Evolutionary conservation across 2,888 invertebrate genomes (phyloP).

Genomic region (Cosmopolites sordidus): DNA sequence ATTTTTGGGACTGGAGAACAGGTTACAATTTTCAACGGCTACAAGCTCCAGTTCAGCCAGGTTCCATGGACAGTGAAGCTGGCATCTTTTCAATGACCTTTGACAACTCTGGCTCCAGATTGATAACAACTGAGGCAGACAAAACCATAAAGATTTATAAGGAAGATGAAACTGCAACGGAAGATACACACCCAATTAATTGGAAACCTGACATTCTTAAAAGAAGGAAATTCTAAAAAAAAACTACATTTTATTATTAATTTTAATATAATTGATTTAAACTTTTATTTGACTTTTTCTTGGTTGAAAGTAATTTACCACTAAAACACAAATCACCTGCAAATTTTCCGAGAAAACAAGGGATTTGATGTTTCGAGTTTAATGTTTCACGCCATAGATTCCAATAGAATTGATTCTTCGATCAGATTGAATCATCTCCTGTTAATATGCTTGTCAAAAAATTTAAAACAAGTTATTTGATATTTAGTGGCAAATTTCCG

Average conservation of each 20-base stretch:
- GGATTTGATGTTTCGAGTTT: too few species aligned
- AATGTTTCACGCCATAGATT: too few species aligned
- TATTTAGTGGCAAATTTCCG: too few species aligned
- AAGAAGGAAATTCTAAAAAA: conserved; percentile 75
- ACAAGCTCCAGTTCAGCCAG: conserved; percentile 92
- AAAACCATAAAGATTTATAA: conserved; percentile 99
- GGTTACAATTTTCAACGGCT: conserved; percentile 92
- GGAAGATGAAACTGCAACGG: conserved; percentile 93
- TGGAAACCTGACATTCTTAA: conserved; percentile 97
- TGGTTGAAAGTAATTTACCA: too few species aligned
- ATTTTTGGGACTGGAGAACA: conserved; percentile 98
- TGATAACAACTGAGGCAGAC: conserved; percentile 97
- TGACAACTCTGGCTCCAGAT: conserved; percentile 89
- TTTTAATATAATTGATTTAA: neutral
- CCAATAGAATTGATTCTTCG: too few species aligned
- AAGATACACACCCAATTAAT: conserved; percentile 93
- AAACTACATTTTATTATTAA: neutral
- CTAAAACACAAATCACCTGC: too few species aligned
- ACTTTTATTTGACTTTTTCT: too few species aligned
- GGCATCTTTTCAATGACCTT: conserved; percentile 95
- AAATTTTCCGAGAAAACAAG: too few species aligned
- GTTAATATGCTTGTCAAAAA: too few species aligned
- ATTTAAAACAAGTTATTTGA: too few species aligned
- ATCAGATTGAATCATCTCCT: too few species aligned
- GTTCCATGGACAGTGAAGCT: conserved; percentile 98